Evolutionary conservation across 2,113 vertebrate species (phyloP), one percentile per base, ranked within the genome.

Genomic region (Rousettus leschenaultii): DNA sequence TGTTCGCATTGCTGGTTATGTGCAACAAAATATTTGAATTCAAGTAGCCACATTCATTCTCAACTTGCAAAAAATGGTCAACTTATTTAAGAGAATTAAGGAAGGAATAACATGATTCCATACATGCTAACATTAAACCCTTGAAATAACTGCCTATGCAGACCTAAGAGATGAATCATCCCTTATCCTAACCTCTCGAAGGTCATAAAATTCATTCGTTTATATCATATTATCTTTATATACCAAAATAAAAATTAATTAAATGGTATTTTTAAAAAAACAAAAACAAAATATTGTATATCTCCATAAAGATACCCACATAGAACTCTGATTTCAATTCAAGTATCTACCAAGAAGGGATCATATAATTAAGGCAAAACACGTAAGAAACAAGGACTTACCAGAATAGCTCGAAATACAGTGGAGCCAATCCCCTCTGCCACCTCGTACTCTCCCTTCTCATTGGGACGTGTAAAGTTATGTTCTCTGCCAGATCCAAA

Each of bases 401-500:
- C 99, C 99, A 99, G 98, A 98, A 99, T 99, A 96, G 99, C 99
- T 97, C 99, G 98, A 98, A 99, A 99, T 88, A 99, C 99, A 59
- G 99, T 99, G 71, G 99, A 99, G 95, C 99, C 99, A 98, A 99
- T 99, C 97, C 99, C 99, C 96, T 99, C 99, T 40, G 99, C 99
- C 80, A 99, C 99, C 92, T 99, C 99, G 65, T 99, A 99, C 94
- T 99, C 99, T 93, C 99, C 99, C 96, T 99, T 99, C 94, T 99
- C 99, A 89, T 99, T 99, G 84, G 99, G 99, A 79, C 99, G 99
- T 59, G 99, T 99, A 87, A 99, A 99, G 96, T 99, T 99, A 98
- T 99, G 99, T 98, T 99, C 99, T 98, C 99, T 98, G 95, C 99
- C 99, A 83, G 99, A 99, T 89, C 99, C 99, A 99, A 99, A 99